Evolutionary conservation across 1,140 invertebrate species (phyloP).

Genomic region (Heliothis virescens): DNA sequence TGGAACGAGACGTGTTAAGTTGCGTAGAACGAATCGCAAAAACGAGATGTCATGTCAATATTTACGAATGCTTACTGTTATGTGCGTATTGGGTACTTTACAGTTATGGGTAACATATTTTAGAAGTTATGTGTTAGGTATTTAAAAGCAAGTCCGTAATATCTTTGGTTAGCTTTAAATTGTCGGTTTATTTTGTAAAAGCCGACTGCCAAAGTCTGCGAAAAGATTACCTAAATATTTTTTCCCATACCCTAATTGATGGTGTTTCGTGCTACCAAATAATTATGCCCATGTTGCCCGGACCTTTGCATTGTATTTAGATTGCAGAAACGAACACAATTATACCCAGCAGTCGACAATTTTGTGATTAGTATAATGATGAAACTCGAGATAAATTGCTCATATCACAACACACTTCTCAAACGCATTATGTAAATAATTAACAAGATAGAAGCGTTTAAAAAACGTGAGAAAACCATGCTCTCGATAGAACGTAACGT

Average conservation of each 20-base stretch:
- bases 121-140: not conserved
- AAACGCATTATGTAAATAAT: not conserved
- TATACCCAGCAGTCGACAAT: too few species aligned
- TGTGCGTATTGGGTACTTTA: not conserved
- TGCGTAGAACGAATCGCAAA: not conserved
- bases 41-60: not conserved
- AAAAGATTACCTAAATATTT: too few species aligned
- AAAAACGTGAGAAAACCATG: slow-evolving; percentile 16
- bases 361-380: too few species aligned
- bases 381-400: not conserved
- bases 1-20: not conserved
- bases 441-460: not conserved
- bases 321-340: too few species aligned
- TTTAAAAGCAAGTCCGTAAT: not conserved
- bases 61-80: slow-evolving; percentile 1
- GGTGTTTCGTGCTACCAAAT: too few species aligned
- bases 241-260: too few species aligned
- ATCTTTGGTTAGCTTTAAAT: too few species aligned
- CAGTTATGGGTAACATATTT: not conserved
- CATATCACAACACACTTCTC: not conserved
- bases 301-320: too few species aligned
- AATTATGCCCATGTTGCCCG: too few species aligned
- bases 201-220: too few species aligned
- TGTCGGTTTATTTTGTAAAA: too few species aligned
- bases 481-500: slow-evolving; percentile 8